Conservation (phyloP, 2,888 invertebrate species). For the Pomacea canaliculata region DNA sequence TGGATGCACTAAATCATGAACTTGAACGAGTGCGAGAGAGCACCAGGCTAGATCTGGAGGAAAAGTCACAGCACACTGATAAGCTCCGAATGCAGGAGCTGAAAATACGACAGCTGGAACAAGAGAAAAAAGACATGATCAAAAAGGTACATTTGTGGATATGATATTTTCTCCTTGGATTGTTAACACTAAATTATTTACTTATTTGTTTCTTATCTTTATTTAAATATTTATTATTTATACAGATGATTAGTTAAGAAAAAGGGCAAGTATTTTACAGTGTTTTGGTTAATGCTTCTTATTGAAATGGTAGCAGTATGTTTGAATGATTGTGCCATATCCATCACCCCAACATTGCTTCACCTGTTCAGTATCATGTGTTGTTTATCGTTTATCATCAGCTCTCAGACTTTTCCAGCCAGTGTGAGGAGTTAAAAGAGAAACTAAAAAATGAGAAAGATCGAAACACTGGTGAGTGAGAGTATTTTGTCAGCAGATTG, state of each 20-base stretch:
- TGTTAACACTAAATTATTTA: no score
- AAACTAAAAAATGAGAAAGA: constrained; percentile 50
- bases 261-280: no score
- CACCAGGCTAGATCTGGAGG: constrained; percentile 41
- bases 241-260: no score
- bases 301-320: no score
- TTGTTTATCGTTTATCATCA: constrained; percentile 25
- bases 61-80: constrained; percentile 54
- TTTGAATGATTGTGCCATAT: no score
- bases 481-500: neutral
- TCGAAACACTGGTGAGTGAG: constrained; percentile 38
- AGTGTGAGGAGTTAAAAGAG: constrained; percentile 48
- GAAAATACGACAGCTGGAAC: constrained; percentile 50
- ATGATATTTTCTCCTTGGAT: no score
- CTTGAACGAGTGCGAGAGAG: constrained; percentile 42
- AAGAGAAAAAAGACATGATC: constrained; percentile 57
- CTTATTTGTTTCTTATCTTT: no score
- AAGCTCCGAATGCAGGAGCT: constrained; percentile 48
- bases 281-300: no score
- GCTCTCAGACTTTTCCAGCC: constrained; percentile 52
- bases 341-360: no score
- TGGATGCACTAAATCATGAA: constrained; percentile 43
- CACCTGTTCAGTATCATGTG: no score
- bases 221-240: no score
- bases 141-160: constrained; percentile 44